These are phyloP conservation scores for Tupaia chinensis DNA, from an alignment of 2,113 vertebrate species.

Conservation along the genomic window DNA sequence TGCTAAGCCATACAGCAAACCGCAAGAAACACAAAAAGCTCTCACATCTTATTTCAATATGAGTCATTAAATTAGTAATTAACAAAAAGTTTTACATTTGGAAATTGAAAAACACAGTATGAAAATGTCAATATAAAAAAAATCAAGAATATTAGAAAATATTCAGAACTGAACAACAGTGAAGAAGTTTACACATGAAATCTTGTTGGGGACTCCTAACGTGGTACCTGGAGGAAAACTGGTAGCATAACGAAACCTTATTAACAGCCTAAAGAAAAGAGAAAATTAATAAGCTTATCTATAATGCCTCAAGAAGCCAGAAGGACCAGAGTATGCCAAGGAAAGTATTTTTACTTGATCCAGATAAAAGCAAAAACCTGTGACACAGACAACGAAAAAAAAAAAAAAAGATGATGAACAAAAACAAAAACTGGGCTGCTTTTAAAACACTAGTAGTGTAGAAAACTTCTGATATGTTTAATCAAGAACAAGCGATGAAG, in stretches of 20 bases:
- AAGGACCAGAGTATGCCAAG: not conserved
- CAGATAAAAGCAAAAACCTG: not conserved
- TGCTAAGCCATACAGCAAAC: not conserved
- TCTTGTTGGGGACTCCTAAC: not conserved
- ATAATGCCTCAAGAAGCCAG: not conserved
- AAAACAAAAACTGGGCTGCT: not conserved
- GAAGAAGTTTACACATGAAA: slow-evolving; percentile 24
- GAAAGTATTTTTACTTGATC: not conserved
- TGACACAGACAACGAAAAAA: slow-evolving; percentile 6
- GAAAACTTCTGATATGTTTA: not conserved
- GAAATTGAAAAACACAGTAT: not conserved
- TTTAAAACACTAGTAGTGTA: not conserved
- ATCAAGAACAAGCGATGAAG: not conserved
- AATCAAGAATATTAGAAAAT: not conserved
- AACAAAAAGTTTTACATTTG: not conserved
- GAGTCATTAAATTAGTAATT: not conserved
- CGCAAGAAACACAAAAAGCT: slow-evolving; percentile 4
- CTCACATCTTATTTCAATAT: slow-evolving; percentile 10
- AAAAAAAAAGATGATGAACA: not conserved
- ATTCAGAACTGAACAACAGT: not conserved
- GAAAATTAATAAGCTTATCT: not conserved
- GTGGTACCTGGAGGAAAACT: not conserved
- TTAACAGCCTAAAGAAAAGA: not conserved
- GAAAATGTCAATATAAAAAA: not conserved
- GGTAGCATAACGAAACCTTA: not conserved